Base-by-base conservation (phyloP, 2,888 invertebrate species). In the Neoitamus cyanurus region DNA sequence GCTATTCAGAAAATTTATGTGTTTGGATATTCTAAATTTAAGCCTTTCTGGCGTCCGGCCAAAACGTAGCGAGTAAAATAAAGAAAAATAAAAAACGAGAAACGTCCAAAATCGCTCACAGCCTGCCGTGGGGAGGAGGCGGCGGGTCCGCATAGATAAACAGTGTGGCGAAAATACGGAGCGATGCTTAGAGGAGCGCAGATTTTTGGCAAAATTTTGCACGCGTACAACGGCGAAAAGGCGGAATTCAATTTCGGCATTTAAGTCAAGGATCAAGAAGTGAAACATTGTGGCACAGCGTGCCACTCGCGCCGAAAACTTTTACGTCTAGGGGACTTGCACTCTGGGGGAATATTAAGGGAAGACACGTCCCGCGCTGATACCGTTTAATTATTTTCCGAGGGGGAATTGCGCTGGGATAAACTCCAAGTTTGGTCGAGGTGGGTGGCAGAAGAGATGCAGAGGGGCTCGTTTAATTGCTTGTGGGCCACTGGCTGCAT, bases 21-120 rank as follows among this genome's bases (percentile, higher is more conserved):
- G 83, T 83, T 83, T 48, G 73, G 48, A 83, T 83, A 72, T 72
- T 83, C 83, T 83, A 83, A 48, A 83, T 83, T 73, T 83, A 83
- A 73, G 48, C 37, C 31, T 30, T 73, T 73, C 48, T 83, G 83
- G 83, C 72, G 1, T 3, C 13, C 2, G n/a, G 72, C 83, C 83
- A 83, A 72, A 73, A 25, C 31, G 58, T 58, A 80, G 34, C 20
- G 58, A 80, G 6, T 25, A 20, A 80, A 80, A 80, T 34, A 48
- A 48, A 80, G 11, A 20, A 42, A 75, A 20, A 15, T 4, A 46
- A 20, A 58, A 20, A 15, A 20, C 20, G 15, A 58, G 20, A 15
- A 58, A 58, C 58, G 58, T 25, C 25, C 20, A 58, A 58, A 58
- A 58, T 58, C 20, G 25, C 20, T 58, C 20, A 20, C 7, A 6